A percentile compares a stretch with the other conserved stretches of the same genome.
These are phyloP conservation scores for Nematopogon swammerdamellus DNA, from an alignment of 2,888 invertebrate species.

Conservation along the genomic window DNA sequence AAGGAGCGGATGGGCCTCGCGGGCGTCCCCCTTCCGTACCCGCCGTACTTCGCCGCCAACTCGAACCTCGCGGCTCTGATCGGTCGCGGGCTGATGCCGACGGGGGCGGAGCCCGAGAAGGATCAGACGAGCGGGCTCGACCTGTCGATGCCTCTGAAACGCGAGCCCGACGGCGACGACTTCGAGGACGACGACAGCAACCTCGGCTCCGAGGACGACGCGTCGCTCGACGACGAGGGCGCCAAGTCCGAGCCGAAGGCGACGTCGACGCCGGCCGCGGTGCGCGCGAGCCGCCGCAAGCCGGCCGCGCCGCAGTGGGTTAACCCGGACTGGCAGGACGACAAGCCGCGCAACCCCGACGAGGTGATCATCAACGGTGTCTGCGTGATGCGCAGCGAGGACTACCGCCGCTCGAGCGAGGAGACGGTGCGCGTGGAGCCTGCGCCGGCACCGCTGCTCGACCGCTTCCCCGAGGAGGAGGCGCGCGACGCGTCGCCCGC, in stretches of 20 bases:
- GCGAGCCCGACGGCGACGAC: slow-evolving; percentile 72
- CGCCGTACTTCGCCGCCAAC: slow-evolving; percentile 75
- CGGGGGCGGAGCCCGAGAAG: slow-evolving; percentile 63
- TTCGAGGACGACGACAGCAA: slow-evolving; percentile 81
- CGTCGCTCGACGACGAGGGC: slow-evolving; percentile 52
- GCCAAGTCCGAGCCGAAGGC: slow-evolving; percentile 58
- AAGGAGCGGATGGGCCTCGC: slow-evolving; percentile 80
- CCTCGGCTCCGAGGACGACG: slow-evolving; percentile 62
- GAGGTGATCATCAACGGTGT: slow-evolving; percentile 93
- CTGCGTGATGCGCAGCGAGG: slow-evolving; percentile 85
- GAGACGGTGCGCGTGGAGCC: slow-evolving; percentile 77
- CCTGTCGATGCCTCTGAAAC: slow-evolving; percentile 81
- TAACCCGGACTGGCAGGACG: slow-evolving; percentile 89
- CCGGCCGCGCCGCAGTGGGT: slow-evolving; percentile 98
- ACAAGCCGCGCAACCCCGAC: slow-evolving; percentile 55
- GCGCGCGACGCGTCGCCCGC: slow-evolving; percentile 31
- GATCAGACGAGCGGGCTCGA: slow-evolving; percentile 85
- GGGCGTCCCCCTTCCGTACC: slow-evolving; percentile 73
- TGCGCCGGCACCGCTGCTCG: slow-evolving; percentile 65
- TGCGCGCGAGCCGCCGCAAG: slow-evolving; percentile 71
- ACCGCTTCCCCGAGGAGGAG: slow-evolving; percentile 44
- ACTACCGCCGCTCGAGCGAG: slow-evolving; percentile 63
- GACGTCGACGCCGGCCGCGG: slow-evolving; percentile 39
- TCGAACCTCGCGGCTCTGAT: slow-evolving; percentile 74
- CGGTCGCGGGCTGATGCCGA: slow-evolving; percentile 62